Conservation (phyloP, 2,113 vertebrate species). For the Cettia cetti region DNA sequence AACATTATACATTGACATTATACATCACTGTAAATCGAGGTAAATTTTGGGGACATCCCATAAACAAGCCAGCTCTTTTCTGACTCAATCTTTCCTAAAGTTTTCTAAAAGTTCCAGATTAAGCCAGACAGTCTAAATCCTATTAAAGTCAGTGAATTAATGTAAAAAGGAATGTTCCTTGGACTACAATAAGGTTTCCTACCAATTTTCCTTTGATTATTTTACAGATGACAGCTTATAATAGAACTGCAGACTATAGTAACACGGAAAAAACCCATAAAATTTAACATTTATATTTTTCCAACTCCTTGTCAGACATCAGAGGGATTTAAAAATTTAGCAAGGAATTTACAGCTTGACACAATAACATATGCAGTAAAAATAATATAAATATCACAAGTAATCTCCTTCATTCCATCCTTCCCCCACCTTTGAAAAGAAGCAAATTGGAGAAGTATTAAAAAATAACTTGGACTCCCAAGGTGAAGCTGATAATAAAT, state of each 20-base stretch:
- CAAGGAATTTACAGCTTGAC: conserved; percentile 65
- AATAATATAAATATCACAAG: conserved; percentile 38
- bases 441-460: conserved; percentile 19
- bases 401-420: background rate
- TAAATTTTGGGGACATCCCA: background rate
- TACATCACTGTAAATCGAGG: background rate
- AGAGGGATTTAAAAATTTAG: conserved; percentile 66
- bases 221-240: conserved; percentile 69
- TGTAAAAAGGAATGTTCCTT: conserved; percentile 63
- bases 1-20: background rate
- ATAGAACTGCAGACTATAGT: conserved; percentile 56
- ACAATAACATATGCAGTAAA: conserved; percentile 50
- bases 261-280: conserved; percentile 64
- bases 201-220: conserved; percentile 69
- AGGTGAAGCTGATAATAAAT: background rate
- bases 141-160: conserved; percentile 47
- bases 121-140: conserved; percentile 25
- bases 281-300: conserved; percentile 69
- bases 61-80: background rate
- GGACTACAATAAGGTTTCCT: conserved; percentile 60
- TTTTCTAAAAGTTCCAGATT: conserved; percentile 19
- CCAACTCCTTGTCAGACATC: conserved; percentile 69
- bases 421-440: background rate
- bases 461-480: background rate
- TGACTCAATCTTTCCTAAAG: background rate